Base-by-base conservation (phyloP, 2,113 vertebrate genomes). In the Caloenas nicobarica region DNA sequence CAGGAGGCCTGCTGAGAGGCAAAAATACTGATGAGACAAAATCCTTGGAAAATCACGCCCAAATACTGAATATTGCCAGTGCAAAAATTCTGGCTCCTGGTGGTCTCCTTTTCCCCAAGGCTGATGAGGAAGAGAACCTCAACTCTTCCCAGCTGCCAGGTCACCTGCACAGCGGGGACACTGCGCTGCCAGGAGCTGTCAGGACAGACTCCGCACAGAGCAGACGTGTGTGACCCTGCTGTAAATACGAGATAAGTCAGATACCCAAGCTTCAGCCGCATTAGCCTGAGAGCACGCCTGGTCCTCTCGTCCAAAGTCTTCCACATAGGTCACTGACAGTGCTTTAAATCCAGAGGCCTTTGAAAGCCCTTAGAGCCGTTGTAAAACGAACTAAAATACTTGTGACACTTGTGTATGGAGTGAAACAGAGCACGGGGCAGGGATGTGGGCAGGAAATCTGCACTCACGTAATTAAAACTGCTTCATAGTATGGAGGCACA, bases 161-260 rank as follows among this genome's bases (percentile, higher is more conserved):
- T 72, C 16, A 46, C 66, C 26, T 57, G 69, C 53, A 38, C 5
- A 9, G 60, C 6, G 2, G 2, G 29, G 1, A 0, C 9, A 6
- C 24, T 60, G 69, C 3, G 2, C 33, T 62, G 33, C 48, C 33
- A 13, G 38, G 81, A 93, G 0, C 34, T 42, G 8, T 38, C 6
- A 51, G 56, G 73, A 54, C 61, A 58, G 64, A 58, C 31, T 22
- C 7, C 1, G 0, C 38, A 33, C 36, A 44, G 70, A 33, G 33
- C 15, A 68, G 38, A 17, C 24, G 3, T 2, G 3, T 60, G 48
- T 79, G 40, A 72, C 9, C 23, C 28, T 50, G 3, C 0, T 46
- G 38, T 17, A 60, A 72, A 18, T 70, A 16, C 23, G 16, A 64
- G 28, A 16, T 15, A 48, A 48, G 23, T 61, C 66, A 89, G 53